A percentile compares a stretch with the other conserved stretches of the same genome.
Conservation (phyloP, 2,888 invertebrate species). For the Tuta absoluta region DNA sequence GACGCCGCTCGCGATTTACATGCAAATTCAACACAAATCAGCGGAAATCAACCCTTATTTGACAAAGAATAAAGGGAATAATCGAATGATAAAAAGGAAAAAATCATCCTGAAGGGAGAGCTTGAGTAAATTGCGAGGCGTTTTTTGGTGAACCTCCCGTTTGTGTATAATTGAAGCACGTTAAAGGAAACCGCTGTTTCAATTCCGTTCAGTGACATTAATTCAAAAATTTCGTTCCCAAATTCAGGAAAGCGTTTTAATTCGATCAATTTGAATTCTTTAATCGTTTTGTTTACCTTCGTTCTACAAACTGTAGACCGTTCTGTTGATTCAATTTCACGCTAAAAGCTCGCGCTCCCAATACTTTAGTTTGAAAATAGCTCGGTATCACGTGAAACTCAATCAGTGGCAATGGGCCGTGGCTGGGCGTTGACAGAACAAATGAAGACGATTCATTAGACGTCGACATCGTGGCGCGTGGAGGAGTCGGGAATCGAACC, state of each 20-base stretch:
- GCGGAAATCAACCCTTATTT: constrained; percentile 35
- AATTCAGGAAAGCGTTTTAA: constrained; percentile 15
- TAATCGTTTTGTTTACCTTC: constrained; percentile 12
- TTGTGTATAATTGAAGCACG: constrained; percentile 32
- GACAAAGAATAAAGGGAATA: constrained; percentile 31
- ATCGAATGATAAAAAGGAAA: constrained; percentile 29
- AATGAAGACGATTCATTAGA: constrained; percentile 39
- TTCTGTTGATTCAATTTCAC: constrained; percentile 20
- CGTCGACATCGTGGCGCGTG: constrained; percentile 28
- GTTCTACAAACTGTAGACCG: not conserved
- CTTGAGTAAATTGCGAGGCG: constrained; percentile 31
- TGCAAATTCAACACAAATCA: constrained; percentile 36
- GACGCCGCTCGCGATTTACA: constrained; percentile 37
- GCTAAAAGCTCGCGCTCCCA: constrained; percentile 4
- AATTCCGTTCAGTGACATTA: constrained; percentile 26
- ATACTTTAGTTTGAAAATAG: constrained; percentile 19
- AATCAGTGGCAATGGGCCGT: constrained; percentile 28
- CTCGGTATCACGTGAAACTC: constrained; percentile 22
- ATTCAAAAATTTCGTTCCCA: constrained; percentile 21
- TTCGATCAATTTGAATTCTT: constrained; percentile 20
- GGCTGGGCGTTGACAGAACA: constrained; percentile 37
- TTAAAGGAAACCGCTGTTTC: constrained; percentile 30
- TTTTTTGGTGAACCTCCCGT: constrained; percentile 30
- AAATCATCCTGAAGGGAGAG: constrained; percentile 34
- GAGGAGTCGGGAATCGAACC: constrained; percentile 14